Conservation (phyloP, 2,888 invertebrate species). For the Pristionchus fissidentatus region DNA sequence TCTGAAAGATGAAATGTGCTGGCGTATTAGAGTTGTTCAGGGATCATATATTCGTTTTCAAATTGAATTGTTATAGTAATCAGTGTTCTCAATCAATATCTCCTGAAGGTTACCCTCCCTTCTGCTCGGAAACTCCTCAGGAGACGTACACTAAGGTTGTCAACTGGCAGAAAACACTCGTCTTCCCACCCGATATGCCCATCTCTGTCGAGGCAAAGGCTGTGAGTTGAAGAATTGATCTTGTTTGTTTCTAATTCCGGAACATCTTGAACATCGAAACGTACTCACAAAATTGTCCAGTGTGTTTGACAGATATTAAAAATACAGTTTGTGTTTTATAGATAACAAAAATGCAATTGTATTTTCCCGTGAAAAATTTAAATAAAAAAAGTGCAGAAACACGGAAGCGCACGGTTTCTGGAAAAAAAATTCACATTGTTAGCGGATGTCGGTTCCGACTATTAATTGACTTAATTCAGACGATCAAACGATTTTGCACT, state of each 20-base stretch:
- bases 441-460: not conserved
- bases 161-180: constrained; percentile 98
- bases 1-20: too few relatives aligned
- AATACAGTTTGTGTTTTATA: not conserved
- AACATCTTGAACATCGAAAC: too few relatives aligned
- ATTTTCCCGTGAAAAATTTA: not conserved
- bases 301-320: not conserved
- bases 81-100: not conserved
- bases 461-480: constrained; percentile 59
- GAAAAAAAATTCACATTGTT: not conserved
- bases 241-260: not conserved
- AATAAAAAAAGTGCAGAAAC: not conserved
- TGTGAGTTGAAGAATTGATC: constrained; percentile 62
- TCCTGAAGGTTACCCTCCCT: constrained; percentile 90
- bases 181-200: constrained; percentile 98
- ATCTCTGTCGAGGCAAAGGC: constrained; percentile 92
- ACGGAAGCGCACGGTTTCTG: too few relatives aligned
- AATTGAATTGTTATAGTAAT: not conserved
- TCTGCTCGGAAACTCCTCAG: constrained; percentile 98
- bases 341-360: not conserved
- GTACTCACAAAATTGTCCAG: not conserved
- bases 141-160: constrained; percentile 97
- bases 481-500: constrained; percentile 85
- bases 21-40: too few relatives aligned
- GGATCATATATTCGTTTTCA: not conserved